Percentiles rank a stretch among this genome's conserved stretches.
Evolutionary conservation across 2,797 vertebrate genomes (phyloP).

Genomic region (Champsocephalus esox): DNA sequence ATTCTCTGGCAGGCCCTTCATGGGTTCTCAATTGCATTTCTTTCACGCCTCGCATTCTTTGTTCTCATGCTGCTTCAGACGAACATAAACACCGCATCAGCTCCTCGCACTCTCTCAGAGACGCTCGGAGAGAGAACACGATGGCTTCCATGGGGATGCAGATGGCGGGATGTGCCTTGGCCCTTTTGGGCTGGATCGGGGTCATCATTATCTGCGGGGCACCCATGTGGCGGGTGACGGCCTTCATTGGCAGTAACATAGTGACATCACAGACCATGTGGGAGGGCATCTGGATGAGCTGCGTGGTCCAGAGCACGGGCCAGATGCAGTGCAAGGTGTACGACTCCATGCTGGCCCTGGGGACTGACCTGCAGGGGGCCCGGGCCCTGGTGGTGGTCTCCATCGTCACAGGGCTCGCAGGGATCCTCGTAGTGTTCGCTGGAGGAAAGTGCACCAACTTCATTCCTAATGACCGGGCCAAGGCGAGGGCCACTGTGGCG

Average conservation of each 20-base stretch:
- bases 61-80: slow-evolving; percentile 3
- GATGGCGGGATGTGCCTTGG: slow-evolving; percentile 71
- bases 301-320: slow-evolving; percentile 83
- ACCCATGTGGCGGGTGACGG: slow-evolving; percentile 82
- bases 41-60: slow-evolving; percentile 61
- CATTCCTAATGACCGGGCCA: slow-evolving; percentile 74
- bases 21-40: slow-evolving; percentile 16
- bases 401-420: slow-evolving; percentile 74
- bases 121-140: slow-evolving; percentile 16
- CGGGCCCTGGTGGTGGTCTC: slow-evolving; percentile 78
- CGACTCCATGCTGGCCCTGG: slow-evolving; percentile 81
- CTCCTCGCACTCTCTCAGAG: slow-evolving; percentile 17
- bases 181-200: slow-evolving; percentile 79
- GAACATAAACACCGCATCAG: slow-evolving; percentile 25
- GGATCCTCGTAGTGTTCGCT: slow-evolving; percentile 76
- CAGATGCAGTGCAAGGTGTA: slow-evolving; percentile 86
- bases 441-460: slow-evolving; percentile 88
- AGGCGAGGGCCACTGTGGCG: slow-evolving; percentile 70
- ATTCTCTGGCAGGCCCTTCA: slow-evolving; percentile 35
- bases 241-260: slow-evolving; percentile 81
- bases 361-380: slow-evolving; percentile 77
- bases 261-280: slow-evolving; percentile 81
- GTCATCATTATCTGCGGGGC: slow-evolving; percentile 69
- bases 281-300: slow-evolving; percentile 87
- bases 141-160: slow-evolving; percentile 81